phyloP scores from a whole-genome alignment of 2,888 invertebrate genomes.

The Merodon equestris region DNA sequence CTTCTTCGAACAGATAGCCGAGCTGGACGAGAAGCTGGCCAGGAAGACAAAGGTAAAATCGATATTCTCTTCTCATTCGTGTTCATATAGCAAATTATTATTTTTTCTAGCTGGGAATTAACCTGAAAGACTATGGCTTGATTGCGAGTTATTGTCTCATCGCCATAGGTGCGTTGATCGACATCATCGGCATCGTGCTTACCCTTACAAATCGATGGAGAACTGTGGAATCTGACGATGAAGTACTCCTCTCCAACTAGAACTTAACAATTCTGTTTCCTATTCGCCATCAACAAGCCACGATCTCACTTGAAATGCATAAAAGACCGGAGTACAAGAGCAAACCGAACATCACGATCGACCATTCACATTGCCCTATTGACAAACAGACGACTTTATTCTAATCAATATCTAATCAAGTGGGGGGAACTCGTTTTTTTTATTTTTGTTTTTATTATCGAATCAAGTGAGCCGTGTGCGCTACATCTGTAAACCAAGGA shows the following conservation, averaged over 20 bases:
- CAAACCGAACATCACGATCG: slow-evolving; percentile 32
- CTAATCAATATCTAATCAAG: slow-evolving; percentile 56
- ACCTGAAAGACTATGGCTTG: slow-evolving; percentile 74
- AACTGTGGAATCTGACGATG: slow-evolving; percentile 69
- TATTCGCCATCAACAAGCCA: slow-evolving; percentile 45
- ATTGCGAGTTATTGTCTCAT: slow-evolving; percentile 74
- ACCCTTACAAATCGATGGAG: slow-evolving; percentile 76
- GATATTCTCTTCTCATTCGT: not conserved
- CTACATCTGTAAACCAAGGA: slow-evolving; percentile 56
- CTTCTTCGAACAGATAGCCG: slow-evolving; percentile 87
- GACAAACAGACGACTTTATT: slow-evolving; percentile 20
- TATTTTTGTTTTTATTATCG: not conserved
- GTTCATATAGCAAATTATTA: not conserved
- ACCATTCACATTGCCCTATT: not conserved
- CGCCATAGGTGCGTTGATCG: slow-evolving; percentile 73
- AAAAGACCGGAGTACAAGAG: slow-evolving; percentile 22
- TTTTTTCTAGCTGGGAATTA: slow-evolving; percentile 73
- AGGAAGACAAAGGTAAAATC: slow-evolving; percentile 73
- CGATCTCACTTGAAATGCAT: slow-evolving; percentile 57
- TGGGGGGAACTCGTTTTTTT: too few species aligned
- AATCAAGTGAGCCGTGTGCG: slow-evolving; percentile 49
- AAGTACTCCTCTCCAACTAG: slow-evolving; percentile 74
- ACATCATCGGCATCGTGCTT: slow-evolving; percentile 73
- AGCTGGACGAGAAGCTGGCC: slow-evolving; percentile 82
- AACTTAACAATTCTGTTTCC: slow-evolving; percentile 59